phyloP scores from a whole-genome alignment of 2,797 vertebrate genomes.

The Alexandromys oeconomus region DNA sequence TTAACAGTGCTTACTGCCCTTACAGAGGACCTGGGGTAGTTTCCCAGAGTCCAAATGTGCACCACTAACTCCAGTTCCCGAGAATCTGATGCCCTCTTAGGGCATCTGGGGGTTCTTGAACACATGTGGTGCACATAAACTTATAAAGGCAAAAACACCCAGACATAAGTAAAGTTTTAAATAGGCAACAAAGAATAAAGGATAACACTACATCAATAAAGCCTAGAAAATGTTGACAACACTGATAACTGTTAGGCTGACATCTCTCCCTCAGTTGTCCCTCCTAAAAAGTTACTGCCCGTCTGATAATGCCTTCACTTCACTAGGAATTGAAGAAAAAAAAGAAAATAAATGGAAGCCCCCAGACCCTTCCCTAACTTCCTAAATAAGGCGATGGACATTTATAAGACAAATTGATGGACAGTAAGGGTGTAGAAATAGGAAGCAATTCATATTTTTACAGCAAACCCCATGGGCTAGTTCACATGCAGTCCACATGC shows the following conservation, averaged over 20 bases:
- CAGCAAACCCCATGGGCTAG: not conserved
- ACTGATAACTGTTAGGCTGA: not conserved
- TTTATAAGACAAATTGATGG: not conserved
- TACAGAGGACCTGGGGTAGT: not conserved
- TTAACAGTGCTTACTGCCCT: not conserved
- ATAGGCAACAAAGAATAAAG: not conserved
- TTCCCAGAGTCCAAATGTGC: not conserved
- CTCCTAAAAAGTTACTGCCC: not conserved
- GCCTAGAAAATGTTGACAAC: not conserved
- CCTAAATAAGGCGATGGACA: not conserved
- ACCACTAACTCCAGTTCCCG: not conserved
- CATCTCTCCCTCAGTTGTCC: not conserved
- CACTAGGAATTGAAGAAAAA: constrained; percentile 17
- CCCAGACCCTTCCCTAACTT: not conserved
- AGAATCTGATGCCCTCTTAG: not conserved
- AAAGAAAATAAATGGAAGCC: not conserved
- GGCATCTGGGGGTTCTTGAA: not conserved
- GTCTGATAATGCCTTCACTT: constrained; percentile 55
- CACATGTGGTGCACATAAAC: not conserved
- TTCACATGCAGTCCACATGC: not conserved
- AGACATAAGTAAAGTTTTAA: not conserved
- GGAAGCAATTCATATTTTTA: not conserved
- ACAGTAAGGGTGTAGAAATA: not conserved
- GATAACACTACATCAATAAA: not conserved
- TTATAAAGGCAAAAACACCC: not conserved